Evolutionary conservation across 2,797 vertebrate genomes (phyloP), one percentile per base, ranked within the genome.

Genomic region (Alca torda): DNA sequence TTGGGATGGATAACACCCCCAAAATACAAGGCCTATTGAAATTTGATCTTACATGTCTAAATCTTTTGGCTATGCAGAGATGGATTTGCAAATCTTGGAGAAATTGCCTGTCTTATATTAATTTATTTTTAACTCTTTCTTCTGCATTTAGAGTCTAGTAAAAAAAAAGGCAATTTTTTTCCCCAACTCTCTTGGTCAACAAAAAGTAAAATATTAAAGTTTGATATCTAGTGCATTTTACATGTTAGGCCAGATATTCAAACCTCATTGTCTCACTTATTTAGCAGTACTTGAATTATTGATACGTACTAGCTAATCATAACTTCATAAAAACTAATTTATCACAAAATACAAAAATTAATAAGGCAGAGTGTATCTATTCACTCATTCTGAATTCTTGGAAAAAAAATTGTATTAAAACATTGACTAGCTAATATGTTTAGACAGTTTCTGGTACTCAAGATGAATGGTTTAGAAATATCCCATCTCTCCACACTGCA

Each of bases 51-150:
- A 35, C 4, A 4, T 59, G 50, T 78, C 57, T 86, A 73, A 86
- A 86, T 91, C 33, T 69, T 31, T 81, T 89, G n/a, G 46, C 77
- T 75, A 4, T n/a, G 51, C 35, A 82, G 63, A 79, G 15, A 10
- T 83, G 25, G 51, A 82, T 64, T 96, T 77, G 16, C 31, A 92
- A 64, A 75, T 85, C 37, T 89, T 14, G 8, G 18, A 72, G 61
- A 68, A 57, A 53, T 8, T 67, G 5, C 7, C 4, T 75, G 5
- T 0, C 65, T 70, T 41, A 45, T 51, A 76, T 33, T 12, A 83
- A 72, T 84, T 81, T 28, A 53, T 75, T 75, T 88, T 89, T 84
- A 92, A 93, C 53, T 72, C 68, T 92, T 90, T 87, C 53, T 31
- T 6, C 24, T 54, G 6, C 11, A 37, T 35, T 64, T 48, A 46